A percentile compares a stretch with the other conserved stretches of the same genome.
These are phyloP conservation scores for Drosophila albomicans DNA, from an alignment of 1,140 invertebrate species.

Conservation along the genomic window DNA sequence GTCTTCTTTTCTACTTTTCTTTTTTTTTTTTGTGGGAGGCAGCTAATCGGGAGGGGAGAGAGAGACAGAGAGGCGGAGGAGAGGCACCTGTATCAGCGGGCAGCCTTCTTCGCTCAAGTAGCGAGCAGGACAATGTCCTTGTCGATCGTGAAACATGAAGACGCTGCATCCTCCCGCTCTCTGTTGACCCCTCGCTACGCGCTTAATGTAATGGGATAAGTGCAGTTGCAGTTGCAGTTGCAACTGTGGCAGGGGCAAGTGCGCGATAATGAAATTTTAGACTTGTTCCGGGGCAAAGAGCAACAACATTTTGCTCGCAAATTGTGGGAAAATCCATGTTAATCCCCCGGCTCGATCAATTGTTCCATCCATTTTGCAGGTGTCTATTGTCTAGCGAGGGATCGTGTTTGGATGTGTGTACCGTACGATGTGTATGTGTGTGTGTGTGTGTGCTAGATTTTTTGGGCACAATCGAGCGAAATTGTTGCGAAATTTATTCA, in stretches of 20 bases:
- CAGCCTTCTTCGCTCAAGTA: slow-evolving; percentile 52
- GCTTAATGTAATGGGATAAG: slow-evolving; percentile 80
- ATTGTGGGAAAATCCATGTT: slow-evolving; percentile 79
- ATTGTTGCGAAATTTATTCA: slow-evolving; percentile 30
- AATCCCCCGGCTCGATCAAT: slow-evolving; percentile 75
- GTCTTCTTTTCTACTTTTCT: slow-evolving; percentile 30
- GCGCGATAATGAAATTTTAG: slow-evolving; percentile 78
- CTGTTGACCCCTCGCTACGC: slow-evolving; percentile 42
- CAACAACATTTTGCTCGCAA: slow-evolving; percentile 59
- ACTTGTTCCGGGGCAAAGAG: slow-evolving; percentile 62
- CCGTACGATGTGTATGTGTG: neutral
- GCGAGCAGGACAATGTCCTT: slow-evolving; percentile 64
- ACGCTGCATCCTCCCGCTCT: neutral
- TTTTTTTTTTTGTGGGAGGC: slow-evolving; percentile 31
- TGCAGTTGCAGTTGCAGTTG: slow-evolving; percentile 23
- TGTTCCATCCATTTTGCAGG: slow-evolving; percentile 71
- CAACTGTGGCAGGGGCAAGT: slow-evolving; percentile 6
- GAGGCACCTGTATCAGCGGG: slow-evolving; percentile 39
- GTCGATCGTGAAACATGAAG: slow-evolving; percentile 65
- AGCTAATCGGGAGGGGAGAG: slow-evolving; percentile 31
- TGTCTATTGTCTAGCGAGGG: slow-evolving; percentile 40
- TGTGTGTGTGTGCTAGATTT: slow-evolving; percentile 37
- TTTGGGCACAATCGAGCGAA: slow-evolving; percentile 46
- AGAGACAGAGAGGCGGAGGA: neutral
- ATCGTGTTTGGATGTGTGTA: neutral